Base-by-base conservation (phyloP, 2,888 invertebrate species). In the Drosophila koepferae region DNA sequence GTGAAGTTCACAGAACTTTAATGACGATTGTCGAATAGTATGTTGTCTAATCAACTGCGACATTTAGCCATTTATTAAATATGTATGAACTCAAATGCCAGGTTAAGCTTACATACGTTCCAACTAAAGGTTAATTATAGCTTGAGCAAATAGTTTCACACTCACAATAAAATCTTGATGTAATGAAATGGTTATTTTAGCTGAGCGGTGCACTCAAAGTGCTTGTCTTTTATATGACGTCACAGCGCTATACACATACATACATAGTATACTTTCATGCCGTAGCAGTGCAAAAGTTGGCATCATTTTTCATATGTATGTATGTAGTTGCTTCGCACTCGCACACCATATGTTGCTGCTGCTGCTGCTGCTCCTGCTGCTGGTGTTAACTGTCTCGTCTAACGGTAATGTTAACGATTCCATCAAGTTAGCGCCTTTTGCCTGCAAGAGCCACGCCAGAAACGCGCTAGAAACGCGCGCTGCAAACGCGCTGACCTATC, bases 341-440 rank as follows among this genome's bases (percentile, higher is more conserved):
- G 31, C 23, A 23, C 34, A 28, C 18, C 70, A 69, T 53, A 59
- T 59, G 67, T 38, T 66, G 44, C 10, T 34, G 53, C 18, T 49
- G 67, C 38, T 66, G 66, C 46, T 34, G 53, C 16, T 49, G 40
- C 8, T 34, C 46, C 12, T 34, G 54, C 18, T 46, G 41, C 14
- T 46, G 70, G 74, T 68, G 81, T 77, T 76, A 76, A 72, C 74
- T 67, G 61, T 58, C 71, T 68, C 81, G 69, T 70, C 76, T 70
- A 74, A 65, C 68, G 81, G 81, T 82, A 86, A 86, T 70, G 86
- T 67, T 70, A 82, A 77, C 87, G 72, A 86, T 72, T 81, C 77
- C 68, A 81, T 86, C 74, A 77, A 81, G 80, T 75, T 80, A 71
- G 64, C 77, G 77, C 74, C 70, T 46, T 41, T 36, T 31, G 55